phyloP scores from a whole-genome alignment of 2,888 invertebrate genomes.

The Hofmannophila pseudospretella region DNA sequence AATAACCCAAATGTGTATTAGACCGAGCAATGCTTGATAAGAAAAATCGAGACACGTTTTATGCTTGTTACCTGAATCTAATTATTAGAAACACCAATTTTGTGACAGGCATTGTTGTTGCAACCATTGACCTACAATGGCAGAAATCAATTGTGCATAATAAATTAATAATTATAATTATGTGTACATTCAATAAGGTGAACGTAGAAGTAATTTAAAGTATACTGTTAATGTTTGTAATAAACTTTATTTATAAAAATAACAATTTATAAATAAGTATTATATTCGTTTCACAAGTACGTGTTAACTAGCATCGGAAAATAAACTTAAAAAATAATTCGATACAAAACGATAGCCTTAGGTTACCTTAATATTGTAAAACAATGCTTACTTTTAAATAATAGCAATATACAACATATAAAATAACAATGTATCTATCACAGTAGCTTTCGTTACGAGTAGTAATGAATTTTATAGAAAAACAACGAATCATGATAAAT shows the following conservation, averaged over 20 bases:
- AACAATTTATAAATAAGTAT: constrained; percentile 8
- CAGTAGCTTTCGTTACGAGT: constrained; percentile 47
- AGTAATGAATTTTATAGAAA: constrained; percentile 10
- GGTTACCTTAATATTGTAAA: not conserved
- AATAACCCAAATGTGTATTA: constrained; percentile 37
- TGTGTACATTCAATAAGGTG: too few species aligned
- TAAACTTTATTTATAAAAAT: constrained; percentile 10
- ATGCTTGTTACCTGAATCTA: constrained; percentile 9
- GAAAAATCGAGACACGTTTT: constrained; percentile 8
- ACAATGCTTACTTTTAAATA: not conserved
- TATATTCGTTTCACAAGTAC: not conserved
- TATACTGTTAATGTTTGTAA: constrained; percentile 4
- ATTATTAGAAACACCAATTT: not conserved
- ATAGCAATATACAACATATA: constrained; percentile 3
- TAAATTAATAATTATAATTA: not conserved
- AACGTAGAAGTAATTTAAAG: too few species aligned
- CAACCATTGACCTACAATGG: not conserved
- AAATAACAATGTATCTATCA: constrained; percentile 47
- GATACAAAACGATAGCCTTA: too few species aligned
- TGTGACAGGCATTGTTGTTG: not conserved
- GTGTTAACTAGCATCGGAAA: not conserved
- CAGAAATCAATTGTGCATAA: not conserved
- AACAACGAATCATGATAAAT: constrained; percentile 14
- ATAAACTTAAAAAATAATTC: too few species aligned
- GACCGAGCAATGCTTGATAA: constrained; percentile 26